phyloP scores from a whole-genome alignment of 2,113 vertebrate species.

The Fregata magnificens region DNA sequence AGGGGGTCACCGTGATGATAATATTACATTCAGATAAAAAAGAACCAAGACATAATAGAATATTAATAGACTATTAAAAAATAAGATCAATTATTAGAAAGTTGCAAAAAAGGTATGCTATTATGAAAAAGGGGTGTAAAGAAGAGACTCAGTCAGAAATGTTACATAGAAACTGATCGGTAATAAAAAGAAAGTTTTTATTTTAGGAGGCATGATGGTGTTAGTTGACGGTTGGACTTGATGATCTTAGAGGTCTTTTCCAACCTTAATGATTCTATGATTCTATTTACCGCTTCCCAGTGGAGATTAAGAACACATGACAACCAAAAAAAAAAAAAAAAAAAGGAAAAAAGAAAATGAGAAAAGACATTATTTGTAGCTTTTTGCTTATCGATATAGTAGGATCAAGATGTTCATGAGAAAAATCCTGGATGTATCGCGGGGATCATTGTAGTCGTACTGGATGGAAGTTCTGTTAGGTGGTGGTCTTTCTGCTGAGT shows the following conservation, averaged over 20 bases:
- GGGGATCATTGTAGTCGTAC: neutral
- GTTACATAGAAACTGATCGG: neutral
- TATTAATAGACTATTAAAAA: neutral
- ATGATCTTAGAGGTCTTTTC: no score
- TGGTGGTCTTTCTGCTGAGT: neutral
- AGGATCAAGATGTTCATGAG: neutral
- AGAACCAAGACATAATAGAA: neutral
- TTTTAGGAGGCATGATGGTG: no score
- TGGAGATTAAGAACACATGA: neutral
- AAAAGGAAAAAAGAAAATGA: neutral
- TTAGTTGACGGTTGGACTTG: no score
- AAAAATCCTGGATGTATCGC: neutral
- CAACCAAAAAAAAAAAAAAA: neutral
- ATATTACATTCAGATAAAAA: neutral
- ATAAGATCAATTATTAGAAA: neutral
- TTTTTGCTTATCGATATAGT: neutral
- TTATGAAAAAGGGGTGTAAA: neutral
- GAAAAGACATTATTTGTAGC: neutral
- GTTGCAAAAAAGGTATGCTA: neutral
- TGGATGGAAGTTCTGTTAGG: neutral
- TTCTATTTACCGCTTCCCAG: neutral
- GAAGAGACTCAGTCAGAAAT: neutral
- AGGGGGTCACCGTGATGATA: neutral
- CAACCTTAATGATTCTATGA: no score
- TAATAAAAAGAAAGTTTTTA: neutral